Conservation (phyloP, 1,140 invertebrate species). For the Glossosoma conforme region DNA sequence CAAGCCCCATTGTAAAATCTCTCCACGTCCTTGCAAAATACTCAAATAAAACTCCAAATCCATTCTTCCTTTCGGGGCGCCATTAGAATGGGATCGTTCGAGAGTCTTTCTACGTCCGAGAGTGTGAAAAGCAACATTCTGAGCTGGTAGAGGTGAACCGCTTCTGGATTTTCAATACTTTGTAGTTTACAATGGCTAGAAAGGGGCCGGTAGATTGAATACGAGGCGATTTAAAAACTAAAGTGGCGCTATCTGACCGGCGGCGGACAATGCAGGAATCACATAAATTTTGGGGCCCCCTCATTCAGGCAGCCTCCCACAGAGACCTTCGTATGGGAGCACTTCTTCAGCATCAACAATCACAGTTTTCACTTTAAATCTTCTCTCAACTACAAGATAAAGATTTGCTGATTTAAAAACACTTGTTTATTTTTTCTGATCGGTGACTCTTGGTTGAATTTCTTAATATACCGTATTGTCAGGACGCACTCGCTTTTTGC, state of each 20-base stretch:
- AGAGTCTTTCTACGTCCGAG: not conserved
- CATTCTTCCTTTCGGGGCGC: conserved; percentile 6
- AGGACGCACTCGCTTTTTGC: no score
- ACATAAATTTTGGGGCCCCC: conserved; percentile 22
- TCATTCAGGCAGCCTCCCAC: no score
- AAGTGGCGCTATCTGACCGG: conserved; percentile 29
- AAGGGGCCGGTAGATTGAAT: conserved; percentile 20
- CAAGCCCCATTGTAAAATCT: conserved; percentile 21
- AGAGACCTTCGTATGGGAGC: no score
- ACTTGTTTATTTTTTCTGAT: no score
- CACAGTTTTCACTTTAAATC: no score
- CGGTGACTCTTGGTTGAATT: no score
- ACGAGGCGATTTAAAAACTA: conserved; percentile 31
- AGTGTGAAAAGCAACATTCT: not conserved
- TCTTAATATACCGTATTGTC: no score
- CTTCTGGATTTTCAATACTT: conserved; percentile 28
- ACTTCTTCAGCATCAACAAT: no score
- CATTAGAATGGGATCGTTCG: not conserved
- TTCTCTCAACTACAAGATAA: no score
- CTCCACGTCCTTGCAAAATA: conserved; percentile 24
- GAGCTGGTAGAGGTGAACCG: conserved; percentile 1
- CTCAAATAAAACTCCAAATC: conserved; percentile 22
- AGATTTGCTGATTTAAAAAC: no score
- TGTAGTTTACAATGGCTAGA: conserved; percentile 29
- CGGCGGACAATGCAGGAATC: conserved; percentile 17